phyloP scores from a whole-genome alignment of 2,797 vertebrate genomes.

The Ciconia nigra region DNA sequence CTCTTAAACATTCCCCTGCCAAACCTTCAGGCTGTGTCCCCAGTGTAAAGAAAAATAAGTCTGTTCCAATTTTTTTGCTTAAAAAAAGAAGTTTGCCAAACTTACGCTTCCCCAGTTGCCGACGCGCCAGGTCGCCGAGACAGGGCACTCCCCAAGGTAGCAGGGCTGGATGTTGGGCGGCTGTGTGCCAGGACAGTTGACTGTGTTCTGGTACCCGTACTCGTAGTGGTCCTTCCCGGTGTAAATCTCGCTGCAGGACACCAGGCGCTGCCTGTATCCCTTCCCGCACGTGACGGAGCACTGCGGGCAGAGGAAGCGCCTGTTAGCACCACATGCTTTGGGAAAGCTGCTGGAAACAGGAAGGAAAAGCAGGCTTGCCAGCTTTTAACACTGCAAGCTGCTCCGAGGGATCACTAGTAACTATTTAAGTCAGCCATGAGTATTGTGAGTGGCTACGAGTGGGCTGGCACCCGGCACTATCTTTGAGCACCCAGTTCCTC shows the following conservation, averaged over 20 bases:
- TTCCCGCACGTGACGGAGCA: slow-evolving; percentile 92
- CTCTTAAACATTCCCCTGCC: not conserved
- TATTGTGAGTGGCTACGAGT: not conserved
- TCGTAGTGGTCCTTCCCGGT: slow-evolving; percentile 91
- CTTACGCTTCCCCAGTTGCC: slow-evolving; percentile 93
- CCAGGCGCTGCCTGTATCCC: slow-evolving; percentile 90
- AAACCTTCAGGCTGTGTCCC: not conserved
- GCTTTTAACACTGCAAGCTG: not conserved
- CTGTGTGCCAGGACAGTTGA: slow-evolving; percentile 86
- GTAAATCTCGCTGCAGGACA: slow-evolving; percentile 95
- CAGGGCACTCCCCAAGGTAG: slow-evolving; percentile 79
- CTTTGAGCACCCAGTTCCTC: not conserved
- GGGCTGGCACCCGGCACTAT: not conserved
- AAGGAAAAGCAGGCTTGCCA: not conserved
- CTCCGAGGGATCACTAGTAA: not conserved
- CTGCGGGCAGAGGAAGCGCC: slow-evolving; percentile 61
- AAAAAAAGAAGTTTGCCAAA: not conserved
- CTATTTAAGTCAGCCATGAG: not conserved
- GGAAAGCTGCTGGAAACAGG: not conserved
- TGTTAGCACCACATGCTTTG: not conserved
- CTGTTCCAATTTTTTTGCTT: fast-evolving
- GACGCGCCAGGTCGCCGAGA: slow-evolving; percentile 84
- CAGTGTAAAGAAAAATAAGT: not conserved
- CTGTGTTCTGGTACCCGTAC: slow-evolving; percentile 87
- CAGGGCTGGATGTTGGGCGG: slow-evolving; percentile 88